Evolutionary conservation across 2,797 vertebrate genomes (phyloP).

Genomic region (Taenioides sp.): DNA sequence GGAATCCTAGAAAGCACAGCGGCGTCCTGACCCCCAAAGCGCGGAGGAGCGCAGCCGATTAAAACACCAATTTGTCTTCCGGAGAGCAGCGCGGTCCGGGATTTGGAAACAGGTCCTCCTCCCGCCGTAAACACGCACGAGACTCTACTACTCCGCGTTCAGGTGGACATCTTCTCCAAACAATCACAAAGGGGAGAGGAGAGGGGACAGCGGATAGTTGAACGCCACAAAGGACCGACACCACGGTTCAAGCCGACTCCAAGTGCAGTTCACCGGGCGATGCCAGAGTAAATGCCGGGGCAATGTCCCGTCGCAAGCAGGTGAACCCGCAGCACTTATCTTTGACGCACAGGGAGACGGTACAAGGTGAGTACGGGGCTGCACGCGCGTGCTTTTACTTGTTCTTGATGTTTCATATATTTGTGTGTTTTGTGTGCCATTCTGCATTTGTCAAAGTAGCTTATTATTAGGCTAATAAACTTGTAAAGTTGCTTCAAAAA

Average conservation of each 20-base stretch:
- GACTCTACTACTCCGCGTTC: conserved; percentile 17
- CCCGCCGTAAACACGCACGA: conserved; percentile 1
- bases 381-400: background rate
- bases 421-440: background rate
- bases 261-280: conserved; percentile 93
- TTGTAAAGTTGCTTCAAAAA: background rate
- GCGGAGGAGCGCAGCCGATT: conserved; percentile 32
- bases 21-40: conserved; percentile 50
- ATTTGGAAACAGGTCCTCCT: conserved; percentile 50
- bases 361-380: conserved; percentile 86
- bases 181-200: conserved; percentile 27
- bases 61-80: conserved; percentile 46
- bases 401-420: background rate
- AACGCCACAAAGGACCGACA: conserved; percentile 73
- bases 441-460: background rate
- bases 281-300: conserved; percentile 99
- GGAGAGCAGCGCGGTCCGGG: conserved; percentile 67
- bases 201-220: conserved; percentile 52
- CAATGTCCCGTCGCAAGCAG: conserved; percentile 99
- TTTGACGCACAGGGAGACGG: conserved; percentile 90
- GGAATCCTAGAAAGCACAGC: conserved; percentile 60
- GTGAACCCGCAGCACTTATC: conserved; percentile 99
- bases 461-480: background rate
- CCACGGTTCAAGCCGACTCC: conserved; percentile 82
- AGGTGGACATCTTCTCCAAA: conserved; percentile 42